Conservation (phyloP, 2,113 vertebrate genomes). For the Calonectris borealis region DNA sequence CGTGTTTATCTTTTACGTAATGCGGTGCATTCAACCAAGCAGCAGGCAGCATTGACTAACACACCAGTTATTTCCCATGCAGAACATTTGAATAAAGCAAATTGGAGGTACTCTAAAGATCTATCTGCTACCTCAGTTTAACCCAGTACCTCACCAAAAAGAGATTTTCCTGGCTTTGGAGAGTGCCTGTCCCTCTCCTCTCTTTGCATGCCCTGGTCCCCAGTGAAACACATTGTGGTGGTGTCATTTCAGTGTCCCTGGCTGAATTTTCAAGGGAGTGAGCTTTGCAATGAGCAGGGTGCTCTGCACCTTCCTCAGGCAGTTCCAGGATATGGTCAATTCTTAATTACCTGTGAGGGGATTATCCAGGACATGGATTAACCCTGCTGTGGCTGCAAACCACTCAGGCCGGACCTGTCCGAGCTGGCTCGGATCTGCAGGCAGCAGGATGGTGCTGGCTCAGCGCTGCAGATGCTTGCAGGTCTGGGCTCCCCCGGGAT, state of each 20-base stretch:
- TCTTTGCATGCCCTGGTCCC: neutral
- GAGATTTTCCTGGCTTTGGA: neutral
- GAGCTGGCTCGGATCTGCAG: neutral
- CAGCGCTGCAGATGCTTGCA: neutral
- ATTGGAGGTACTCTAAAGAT: neutral
- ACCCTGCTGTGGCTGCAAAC: neutral
- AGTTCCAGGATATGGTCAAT: neutral
- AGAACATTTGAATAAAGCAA: neutral
- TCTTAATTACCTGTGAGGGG: neutral
- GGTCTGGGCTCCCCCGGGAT: neutral
- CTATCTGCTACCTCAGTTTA: neutral
- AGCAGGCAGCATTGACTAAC: neutral
- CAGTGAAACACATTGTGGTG: neutral
- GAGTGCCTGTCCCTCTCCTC: neutral
- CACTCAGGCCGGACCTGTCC: neutral
- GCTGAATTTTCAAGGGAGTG: neutral
- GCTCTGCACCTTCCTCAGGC: neutral
- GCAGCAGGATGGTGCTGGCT: neutral
- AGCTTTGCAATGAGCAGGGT: neutral
- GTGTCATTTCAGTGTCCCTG: rapidly evolving
- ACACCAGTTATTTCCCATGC: neutral
- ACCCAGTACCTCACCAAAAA: neutral
- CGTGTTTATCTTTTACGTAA: neutral
- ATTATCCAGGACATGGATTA: neutral
- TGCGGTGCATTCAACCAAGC: neutral